Conservation (phyloP, 2,888 invertebrate species). For the Synergus itoensis region DNA sequence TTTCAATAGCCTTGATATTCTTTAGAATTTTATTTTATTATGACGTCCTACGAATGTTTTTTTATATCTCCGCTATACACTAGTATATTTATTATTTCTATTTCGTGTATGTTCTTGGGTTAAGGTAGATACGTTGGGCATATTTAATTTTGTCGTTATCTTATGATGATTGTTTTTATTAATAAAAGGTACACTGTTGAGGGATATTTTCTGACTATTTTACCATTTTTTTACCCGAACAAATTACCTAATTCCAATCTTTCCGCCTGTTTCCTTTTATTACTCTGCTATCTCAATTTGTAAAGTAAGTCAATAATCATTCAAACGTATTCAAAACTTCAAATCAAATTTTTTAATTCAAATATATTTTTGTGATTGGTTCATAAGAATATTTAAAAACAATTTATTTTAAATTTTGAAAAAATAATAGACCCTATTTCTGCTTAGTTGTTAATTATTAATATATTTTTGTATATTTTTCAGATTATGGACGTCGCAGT, state of each 20-base stretch:
- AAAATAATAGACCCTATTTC: too few relatives aligned
- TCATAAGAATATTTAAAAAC: too few relatives aligned
- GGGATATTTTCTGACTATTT: conserved; percentile 65
- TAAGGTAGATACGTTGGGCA: conserved; percentile 33
- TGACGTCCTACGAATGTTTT: conserved; percentile 1
- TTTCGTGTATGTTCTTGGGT: conserved; percentile 12
- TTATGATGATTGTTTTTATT: conserved; percentile 53
- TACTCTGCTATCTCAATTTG: not conserved
- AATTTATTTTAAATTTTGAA: too few relatives aligned
- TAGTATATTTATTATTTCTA: conserved; percentile 33
- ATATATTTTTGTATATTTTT: not conserved
- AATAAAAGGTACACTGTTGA: conserved; percentile 70
- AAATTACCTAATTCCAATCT: not conserved
- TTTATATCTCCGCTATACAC: conserved; percentile 15
- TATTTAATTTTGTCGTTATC: conserved; percentile 27
- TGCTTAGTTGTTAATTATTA: not conserved
- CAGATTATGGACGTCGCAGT: not conserved
- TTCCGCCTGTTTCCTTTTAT: not conserved
- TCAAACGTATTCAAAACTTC: too few relatives aligned
- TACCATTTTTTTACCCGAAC: not conserved
- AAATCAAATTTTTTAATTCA: too few relatives aligned
- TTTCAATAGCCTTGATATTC: not conserved
- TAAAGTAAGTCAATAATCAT: not conserved
- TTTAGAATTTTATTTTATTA: conserved; percentile 21
- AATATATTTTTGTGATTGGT: too few relatives aligned